Conservation (phyloP, 2,797 vertebrate genomes). For the Rhynchotus rufescens region DNA sequence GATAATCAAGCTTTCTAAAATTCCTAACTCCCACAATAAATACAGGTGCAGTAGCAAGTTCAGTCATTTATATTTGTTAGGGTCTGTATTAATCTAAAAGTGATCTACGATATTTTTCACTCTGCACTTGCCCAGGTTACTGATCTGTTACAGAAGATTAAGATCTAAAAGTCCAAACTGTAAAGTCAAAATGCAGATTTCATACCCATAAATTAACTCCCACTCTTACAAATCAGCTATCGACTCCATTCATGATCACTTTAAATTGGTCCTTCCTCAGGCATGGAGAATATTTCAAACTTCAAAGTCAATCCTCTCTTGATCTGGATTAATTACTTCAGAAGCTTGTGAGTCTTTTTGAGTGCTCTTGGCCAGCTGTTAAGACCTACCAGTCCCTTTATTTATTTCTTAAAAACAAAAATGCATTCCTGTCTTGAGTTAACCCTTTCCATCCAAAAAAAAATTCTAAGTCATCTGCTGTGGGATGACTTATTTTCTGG, state of each 20-base stretch:
- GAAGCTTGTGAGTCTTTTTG: neutral
- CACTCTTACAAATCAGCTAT: neutral
- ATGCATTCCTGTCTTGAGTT: neutral
- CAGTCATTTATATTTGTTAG: neutral
- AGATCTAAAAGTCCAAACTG: neutral
- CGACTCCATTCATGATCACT: neutral
- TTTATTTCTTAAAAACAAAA: constrained; percentile 7
- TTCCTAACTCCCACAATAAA: neutral
- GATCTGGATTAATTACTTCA: constrained; percentile 5
- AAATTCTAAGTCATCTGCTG: accelerated
- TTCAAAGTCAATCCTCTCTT: constrained; percentile 16
- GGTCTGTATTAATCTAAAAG: neutral
- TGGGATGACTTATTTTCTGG: neutral
- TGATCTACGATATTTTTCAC: neutral
- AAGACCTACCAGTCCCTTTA: neutral
- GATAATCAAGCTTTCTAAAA: neutral
- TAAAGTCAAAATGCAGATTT: neutral
- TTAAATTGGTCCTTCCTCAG: neutral
- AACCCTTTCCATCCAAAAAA: neutral
- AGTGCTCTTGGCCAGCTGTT: neutral
- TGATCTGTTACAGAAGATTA: neutral
- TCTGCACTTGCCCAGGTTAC: neutral
- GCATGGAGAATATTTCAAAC: neutral
- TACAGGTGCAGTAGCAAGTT: neutral
- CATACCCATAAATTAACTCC: neutral